Evolutionary conservation across 2,888 invertebrate genomes (phyloP).

Genomic region (Baccha elongata): DNA sequence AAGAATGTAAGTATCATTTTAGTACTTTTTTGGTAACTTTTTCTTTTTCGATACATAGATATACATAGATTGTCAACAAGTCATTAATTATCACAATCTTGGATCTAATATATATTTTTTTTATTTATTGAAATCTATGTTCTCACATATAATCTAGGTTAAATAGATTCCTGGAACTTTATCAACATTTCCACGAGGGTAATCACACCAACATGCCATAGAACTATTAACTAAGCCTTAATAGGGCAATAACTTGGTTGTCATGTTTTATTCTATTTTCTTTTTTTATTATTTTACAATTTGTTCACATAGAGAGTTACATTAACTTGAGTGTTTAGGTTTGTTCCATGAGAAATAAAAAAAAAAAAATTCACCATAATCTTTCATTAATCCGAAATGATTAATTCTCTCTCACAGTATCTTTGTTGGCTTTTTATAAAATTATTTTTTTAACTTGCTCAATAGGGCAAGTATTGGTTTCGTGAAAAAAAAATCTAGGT

Average conservation of each 20-base stretch:
- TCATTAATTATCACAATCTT: no score
- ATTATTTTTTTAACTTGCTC: no score
- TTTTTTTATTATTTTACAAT: not conserved
- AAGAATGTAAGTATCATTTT: no score
- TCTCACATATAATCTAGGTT: no score
- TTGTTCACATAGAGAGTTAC: not conserved
- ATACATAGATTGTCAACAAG: no score
- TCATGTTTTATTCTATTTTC: constrained; percentile 16
- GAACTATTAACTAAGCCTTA: constrained; percentile 43
- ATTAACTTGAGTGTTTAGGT: constrained; percentile 10
- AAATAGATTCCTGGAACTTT: constrained; percentile 11
- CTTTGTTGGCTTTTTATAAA: constrained; percentile 29
- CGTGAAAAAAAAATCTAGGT: no score
- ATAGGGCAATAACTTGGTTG: constrained; percentile 39
- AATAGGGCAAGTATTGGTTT: no score
- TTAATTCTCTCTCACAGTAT: constrained; percentile 61
- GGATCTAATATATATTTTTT: no score
- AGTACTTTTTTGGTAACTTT: no score
- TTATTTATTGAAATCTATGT: no score
- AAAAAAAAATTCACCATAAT: constrained; percentile 51
- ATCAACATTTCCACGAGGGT: constrained; percentile 37
- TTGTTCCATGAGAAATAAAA: constrained; percentile 55
- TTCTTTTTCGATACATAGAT: no score
- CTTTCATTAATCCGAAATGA: constrained; percentile 64
- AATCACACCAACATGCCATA: constrained; percentile 39